Evolutionary conservation across 2,113 vertebrate genomes (phyloP), one percentile per base, ranked within the genome.

Genomic region (Phrynocephalus versicolor): DNA sequence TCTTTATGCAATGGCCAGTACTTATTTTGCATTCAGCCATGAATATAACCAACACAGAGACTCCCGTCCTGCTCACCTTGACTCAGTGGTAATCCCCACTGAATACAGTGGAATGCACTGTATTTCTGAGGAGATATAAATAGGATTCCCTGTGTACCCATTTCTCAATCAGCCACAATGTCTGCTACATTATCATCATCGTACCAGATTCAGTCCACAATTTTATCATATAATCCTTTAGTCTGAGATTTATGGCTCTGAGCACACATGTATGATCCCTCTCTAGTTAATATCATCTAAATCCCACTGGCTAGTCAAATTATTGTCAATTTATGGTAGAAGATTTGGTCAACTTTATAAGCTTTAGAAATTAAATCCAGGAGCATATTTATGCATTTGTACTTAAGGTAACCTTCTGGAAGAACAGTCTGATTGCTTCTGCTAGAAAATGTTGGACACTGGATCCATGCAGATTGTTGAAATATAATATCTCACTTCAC

Each of bases 21-120:
- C 33, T 84, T 87, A 85, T 87, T 91, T 94, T 93, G 60, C 73
- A 91, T 91, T 93, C 90, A 88, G 27, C 90, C 91, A 93, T 92
- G 88, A 92, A 35, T 41, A 55, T 81, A 64, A 89, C 45, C 41
- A 55, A 4, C 14, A 3, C 16, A 55, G 15, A 67, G 3, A 12
- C 33, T 55, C 25, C 27, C 33, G 45, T 80, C 25, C 10, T 81
- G 21, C 6, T 33, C 39, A 23, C 18, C 14, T 8, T 19, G 55
- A 76, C 45, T 15, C 19, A 30, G 4, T 7, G n/a, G 14, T n/a
- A 33, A 76, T 45, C 30, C 51, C 45, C 6, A 45, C 9, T n/a
- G 74, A 21, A 55, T 2, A 30, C 3, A 57, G 51, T 16, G 3
- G 65, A 33, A 71, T 7, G 25, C 15, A 37, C 23, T 82, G 25